Percentiles rank a stretch among this genome's conserved stretches.
Evolutionary conservation across 2,888 invertebrate genomes (phyloP).

Genomic region (Formica aserva): DNA sequence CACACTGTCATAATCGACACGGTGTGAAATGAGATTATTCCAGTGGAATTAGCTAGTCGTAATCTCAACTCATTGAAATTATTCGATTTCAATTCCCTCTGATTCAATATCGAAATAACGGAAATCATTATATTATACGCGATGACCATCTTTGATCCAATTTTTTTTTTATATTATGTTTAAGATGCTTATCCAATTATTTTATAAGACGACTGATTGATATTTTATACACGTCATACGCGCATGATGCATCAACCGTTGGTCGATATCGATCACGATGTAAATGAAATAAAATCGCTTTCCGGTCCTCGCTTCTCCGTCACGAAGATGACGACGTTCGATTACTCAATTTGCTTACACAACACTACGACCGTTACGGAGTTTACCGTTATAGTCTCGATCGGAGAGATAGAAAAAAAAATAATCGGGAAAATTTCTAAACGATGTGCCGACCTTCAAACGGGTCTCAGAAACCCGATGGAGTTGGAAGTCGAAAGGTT

Average conservation of each 20-base stretch:
- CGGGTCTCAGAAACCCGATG: conserved; percentile 19
- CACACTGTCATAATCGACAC: conserved; percentile 29
- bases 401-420: conserved; percentile 10
- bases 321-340: conserved; percentile 1
- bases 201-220: not conserved
- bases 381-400: conserved; percentile 38
- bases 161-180: not conserved
- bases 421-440: conserved; percentile 16
- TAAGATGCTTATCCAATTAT: not conserved
- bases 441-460: conserved; percentile 40
- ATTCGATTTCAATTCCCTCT: not conserved
- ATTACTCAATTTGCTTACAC: conserved; percentile 45
- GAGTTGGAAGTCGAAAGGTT: conserved; percentile 53
- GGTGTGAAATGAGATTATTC: conserved; percentile 33
- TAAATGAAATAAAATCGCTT: not conserved
- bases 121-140: not conserved
- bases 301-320: not conserved
- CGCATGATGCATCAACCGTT: no score
- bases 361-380: not conserved
- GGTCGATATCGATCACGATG: not conserved
- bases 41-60: not conserved
- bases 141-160: not conserved
- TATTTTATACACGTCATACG: conserved; percentile 4
- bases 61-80: not conserved
- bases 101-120: not conserved